These are phyloP conservation scores for Hepsetus odoe DNA, from an alignment of 2,113 vertebrate genomes.

Conservation along the genomic window DNA sequence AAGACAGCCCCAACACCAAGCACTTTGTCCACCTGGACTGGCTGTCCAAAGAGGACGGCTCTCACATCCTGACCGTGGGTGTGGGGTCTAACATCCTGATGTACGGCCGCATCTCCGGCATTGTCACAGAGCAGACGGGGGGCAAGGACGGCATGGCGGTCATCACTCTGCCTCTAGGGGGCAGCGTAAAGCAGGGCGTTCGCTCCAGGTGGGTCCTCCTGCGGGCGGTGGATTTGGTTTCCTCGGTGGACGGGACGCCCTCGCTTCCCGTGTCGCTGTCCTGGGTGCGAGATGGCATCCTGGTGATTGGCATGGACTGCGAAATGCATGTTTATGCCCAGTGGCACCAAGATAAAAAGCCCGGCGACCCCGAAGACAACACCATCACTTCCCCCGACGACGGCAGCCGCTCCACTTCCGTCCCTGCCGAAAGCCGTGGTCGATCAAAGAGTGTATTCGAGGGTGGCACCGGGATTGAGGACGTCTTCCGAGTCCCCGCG, in stretches of 20 bases:
- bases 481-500: slow-evolving; percentile 87
- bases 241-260: slow-evolving; percentile 94
- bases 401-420: slow-evolving; percentile 57
- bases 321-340: slow-evolving; percentile 99
- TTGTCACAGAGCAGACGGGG: slow-evolving; percentile 89
- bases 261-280: slow-evolving; percentile 95
- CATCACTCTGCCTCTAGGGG: slow-evolving; percentile 94
- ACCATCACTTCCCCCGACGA: slow-evolving; percentile 76
- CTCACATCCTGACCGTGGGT: slow-evolving; percentile 95
- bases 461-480: slow-evolving; percentile 81
- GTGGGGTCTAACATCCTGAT: slow-evolving; percentile 97
- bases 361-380: slow-evolving; percentile 76
- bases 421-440: slow-evolving; percentile 73
- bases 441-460: slow-evolving; percentile 87
- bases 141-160: slow-evolving; percentile 93
- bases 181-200: slow-evolving; percentile 97
- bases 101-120: slow-evolving; percentile 94
- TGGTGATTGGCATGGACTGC: slow-evolving; percentile 98
- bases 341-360: slow-evolving; percentile 89
- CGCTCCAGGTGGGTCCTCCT: slow-evolving; percentile 95
- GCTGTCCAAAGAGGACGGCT: slow-evolving; percentile 98
- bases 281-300: slow-evolving; percentile 96
- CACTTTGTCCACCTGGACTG: slow-evolving; percentile 98
- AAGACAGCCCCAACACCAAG: slow-evolving; percentile 94
- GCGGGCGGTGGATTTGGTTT: slow-evolving; percentile 89